Evolutionary conservation across 2,888 invertebrate genomes (phyloP).

Genomic region (Plebejus argus): DNA sequence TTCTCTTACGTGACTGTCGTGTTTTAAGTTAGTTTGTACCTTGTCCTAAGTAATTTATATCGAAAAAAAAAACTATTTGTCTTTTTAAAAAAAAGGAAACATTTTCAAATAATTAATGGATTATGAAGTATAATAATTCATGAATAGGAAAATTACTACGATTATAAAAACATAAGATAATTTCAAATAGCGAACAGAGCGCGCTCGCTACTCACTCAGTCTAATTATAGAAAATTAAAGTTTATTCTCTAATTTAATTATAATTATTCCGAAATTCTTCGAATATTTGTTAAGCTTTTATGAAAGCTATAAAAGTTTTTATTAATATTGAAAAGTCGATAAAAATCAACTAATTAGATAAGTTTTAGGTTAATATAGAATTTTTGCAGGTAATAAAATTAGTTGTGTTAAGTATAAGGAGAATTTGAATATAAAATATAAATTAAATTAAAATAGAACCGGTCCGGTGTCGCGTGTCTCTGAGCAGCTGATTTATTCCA

Average conservation of each 20-base stretch:
- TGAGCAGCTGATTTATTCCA: background rate
- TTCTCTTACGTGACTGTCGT: too few species aligned
- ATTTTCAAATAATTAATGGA: background rate
- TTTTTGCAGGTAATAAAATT: slow-evolving; percentile 1
- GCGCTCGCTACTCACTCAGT: background rate
- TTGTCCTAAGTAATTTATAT: too few species aligned
- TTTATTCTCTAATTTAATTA: slow-evolving; percentile 9
- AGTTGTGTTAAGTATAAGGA: background rate
- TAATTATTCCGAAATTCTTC: slow-evolving; percentile 1
- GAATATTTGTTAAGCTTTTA: slow-evolving; percentile 6
- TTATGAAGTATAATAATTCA: background rate
- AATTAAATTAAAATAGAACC: background rate
- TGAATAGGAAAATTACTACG: background rate
- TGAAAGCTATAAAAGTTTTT: slow-evolving; percentile 20
- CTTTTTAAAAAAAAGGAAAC: too few species aligned
- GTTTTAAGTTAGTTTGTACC: too few species aligned
- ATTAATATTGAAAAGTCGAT: slow-evolving; percentile 19
- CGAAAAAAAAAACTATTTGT: too few species aligned
- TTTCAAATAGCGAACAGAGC: background rate
- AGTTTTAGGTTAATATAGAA: slow-evolving; percentile 12
- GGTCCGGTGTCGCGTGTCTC: background rate
- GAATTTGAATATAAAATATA: background rate
- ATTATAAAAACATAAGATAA: background rate
- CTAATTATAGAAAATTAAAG: background rate
- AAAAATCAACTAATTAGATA: slow-evolving; percentile 19